Evolutionary conservation across 2,797 vertebrate species (phyloP).

Genomic region (Chelidonichthys spinosus): DNA sequence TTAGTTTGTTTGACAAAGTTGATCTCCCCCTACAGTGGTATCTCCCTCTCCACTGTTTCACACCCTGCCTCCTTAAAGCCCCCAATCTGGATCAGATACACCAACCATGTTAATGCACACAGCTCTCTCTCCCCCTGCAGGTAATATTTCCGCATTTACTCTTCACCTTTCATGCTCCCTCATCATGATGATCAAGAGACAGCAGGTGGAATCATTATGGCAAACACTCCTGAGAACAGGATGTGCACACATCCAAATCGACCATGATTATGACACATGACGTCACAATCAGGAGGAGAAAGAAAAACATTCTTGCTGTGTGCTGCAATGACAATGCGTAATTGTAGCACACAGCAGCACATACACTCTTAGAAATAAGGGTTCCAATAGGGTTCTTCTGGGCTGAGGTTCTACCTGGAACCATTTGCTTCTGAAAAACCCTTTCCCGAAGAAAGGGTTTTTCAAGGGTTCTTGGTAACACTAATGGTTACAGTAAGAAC

Average conservation of each 20-base stretch:
- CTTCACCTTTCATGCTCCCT: slow-evolving; percentile 27
- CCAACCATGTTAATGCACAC: slow-evolving; percentile 13
- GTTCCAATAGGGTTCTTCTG: no score
- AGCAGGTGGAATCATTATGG: slow-evolving; percentile 64
- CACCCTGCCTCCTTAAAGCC: background rate
- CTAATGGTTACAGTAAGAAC: no score
- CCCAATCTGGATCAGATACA: background rate
- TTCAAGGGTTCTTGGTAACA: no score
- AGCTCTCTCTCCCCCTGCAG: slow-evolving; percentile 4
- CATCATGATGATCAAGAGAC: slow-evolving; percentile 42
- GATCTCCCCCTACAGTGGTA: background rate
- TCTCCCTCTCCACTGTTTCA: background rate
- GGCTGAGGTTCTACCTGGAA: no score
- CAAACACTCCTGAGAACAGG: slow-evolving; percentile 43
- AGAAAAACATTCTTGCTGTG: background rate
- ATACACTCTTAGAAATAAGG: no score
- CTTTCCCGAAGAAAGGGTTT: no score
- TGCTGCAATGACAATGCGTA: no score
- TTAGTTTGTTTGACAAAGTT: background rate
- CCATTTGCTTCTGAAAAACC: no score
- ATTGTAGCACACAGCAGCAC: background rate
- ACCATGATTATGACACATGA: slow-evolving; percentile 56
- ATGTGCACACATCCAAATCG: slow-evolving; percentile 57
- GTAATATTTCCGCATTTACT: slow-evolving; percentile 31
- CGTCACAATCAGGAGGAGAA: slow-evolving; percentile 24